Conservation (phyloP, 2,888 invertebrate genomes). For the Fissipunctia ypsillon region DNA sequence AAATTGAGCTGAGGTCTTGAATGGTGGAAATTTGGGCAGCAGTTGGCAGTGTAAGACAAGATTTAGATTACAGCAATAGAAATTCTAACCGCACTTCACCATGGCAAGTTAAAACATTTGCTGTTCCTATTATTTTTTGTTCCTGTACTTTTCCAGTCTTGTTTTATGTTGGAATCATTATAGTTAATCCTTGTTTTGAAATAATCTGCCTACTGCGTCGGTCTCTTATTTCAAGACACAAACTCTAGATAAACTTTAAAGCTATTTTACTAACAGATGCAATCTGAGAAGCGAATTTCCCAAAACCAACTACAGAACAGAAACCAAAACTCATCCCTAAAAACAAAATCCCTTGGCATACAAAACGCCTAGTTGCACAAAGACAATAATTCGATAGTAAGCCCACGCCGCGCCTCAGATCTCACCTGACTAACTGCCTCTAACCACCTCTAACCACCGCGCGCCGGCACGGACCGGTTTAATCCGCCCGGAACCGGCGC, state of each 20-base stretch:
- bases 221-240: constrained; percentile 7
- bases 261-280: constrained; percentile 30
- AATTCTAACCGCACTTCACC: neutral
- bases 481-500: constrained; percentile 80
- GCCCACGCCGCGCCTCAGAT: constrained; percentile 72
- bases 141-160: no score
- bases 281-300: constrained; percentile 31
- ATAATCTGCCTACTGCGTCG: neutral
- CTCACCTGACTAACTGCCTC: constrained; percentile 85
- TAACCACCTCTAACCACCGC: constrained; percentile 78
- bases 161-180: neutral
- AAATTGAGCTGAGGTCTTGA: constrained; percentile 10
- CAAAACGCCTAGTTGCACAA: constrained; percentile 74
- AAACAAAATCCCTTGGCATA: constrained; percentile 74
- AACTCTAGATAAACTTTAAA: constrained; percentile 28
- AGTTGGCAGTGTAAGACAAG: neutral
- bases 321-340: constrained; percentile 67
- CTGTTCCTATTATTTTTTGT: no score
- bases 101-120: neutral
- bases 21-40: constrained; percentile 4
- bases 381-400: constrained; percentile 83
- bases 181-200: neutral
- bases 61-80: neutral
- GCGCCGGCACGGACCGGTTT: constrained; percentile 72
- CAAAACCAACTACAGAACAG: constrained; percentile 45